A percentile compares a stretch with the other conserved stretches of the same genome.
phyloP scores from a whole-genome alignment of 2,113 vertebrate genomes.

The Callorhinus ursinus region DNA sequence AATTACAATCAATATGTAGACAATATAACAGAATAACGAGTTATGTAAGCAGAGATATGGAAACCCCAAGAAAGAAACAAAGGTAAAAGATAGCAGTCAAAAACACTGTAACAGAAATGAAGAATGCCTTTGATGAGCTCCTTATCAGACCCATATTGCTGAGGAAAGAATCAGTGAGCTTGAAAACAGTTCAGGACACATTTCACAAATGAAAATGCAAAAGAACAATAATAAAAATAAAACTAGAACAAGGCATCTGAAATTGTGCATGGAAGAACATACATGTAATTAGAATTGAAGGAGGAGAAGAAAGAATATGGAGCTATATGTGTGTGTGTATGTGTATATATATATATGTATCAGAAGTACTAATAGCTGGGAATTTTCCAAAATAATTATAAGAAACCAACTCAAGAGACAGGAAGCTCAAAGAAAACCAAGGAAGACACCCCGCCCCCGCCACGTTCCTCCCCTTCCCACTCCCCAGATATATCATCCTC shows the following conservation, averaged over 20 bases:
- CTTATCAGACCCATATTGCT: neutral
- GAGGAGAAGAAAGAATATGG: neutral
- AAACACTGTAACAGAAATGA: neutral
- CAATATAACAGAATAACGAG: neutral
- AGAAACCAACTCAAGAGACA: neutral
- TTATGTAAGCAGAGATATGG: neutral
- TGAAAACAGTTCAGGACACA: neutral
- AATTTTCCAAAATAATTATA: neutral
- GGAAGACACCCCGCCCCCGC: neutral
- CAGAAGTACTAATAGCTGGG: neutral
- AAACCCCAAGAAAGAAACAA: neutral
- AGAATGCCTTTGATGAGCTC: neutral
- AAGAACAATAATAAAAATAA: neutral
- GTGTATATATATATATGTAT: too few species aligned
- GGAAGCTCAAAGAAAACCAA: neutral
- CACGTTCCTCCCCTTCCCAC: neutral
- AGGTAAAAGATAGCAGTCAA: neutral
- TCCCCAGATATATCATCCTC: neutral
- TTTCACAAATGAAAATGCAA: neutral
- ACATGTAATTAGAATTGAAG: neutral
- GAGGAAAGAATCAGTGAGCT: neutral
- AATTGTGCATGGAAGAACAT: neutral
- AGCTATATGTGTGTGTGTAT: too few species aligned
- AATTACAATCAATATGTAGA: neutral
- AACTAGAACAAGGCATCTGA: neutral